Conservation (phyloP, 1,140 invertebrate genomes). For the fruit fly (Drosophila melanogaster) region DNA sequence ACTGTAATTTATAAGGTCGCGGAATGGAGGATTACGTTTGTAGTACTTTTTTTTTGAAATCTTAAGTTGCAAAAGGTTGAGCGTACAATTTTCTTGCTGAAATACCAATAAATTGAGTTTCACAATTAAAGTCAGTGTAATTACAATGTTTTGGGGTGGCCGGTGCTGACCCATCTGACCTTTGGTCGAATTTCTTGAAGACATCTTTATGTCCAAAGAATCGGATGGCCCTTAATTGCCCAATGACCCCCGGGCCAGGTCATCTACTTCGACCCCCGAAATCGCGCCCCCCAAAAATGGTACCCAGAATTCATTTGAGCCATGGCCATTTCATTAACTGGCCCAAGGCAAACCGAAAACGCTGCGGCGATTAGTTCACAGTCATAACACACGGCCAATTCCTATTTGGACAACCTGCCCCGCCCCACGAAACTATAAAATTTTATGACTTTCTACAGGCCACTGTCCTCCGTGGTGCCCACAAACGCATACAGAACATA, state of each 20-base stretch:
- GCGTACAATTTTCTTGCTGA: background rate
- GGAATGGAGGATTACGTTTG: too few relatives aligned
- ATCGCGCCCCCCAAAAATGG: background rate
- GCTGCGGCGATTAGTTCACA: constrained; percentile 79
- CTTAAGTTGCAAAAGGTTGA: background rate
- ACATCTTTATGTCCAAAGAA: constrained; percentile 26
- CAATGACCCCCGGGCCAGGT: constrained; percentile 7
- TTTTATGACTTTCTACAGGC: constrained; percentile 77
- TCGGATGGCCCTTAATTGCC: constrained; percentile 66
- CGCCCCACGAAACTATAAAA: constrained; percentile 72
- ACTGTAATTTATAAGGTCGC: background rate
- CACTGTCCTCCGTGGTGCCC: constrained; percentile 22
- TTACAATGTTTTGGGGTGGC: background rate
- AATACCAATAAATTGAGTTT: background rate
- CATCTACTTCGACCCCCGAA: background rate
- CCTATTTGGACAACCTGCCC: constrained; percentile 13
- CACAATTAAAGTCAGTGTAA: background rate
- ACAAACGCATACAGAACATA: background rate
- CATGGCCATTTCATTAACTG: constrained; percentile 77
- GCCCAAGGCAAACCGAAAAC: constrained; percentile 62
- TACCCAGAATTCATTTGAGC: constrained; percentile 34
- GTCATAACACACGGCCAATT: constrained; percentile 70
- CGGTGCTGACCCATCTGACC: background rate
- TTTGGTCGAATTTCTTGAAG: constrained; percentile 21
- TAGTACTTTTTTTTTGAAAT: too few relatives aligned